Base-by-base conservation (phyloP, 2,888 invertebrate species). In the Andrena praecox region DNA sequence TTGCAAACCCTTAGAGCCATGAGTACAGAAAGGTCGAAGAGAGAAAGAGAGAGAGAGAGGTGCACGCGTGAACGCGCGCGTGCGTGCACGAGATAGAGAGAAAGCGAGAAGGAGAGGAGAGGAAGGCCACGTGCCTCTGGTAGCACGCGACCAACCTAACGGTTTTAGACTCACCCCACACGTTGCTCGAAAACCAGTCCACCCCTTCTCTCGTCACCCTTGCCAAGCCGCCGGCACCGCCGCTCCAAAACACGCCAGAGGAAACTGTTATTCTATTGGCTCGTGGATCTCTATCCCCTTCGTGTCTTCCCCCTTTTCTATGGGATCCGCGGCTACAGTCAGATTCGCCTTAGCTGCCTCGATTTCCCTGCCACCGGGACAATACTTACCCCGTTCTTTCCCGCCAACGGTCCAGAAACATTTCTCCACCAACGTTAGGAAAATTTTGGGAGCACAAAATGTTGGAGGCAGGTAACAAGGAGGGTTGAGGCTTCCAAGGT, bases 61-160 rank as follows among this genome's bases (percentile, higher is more conserved):
- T 75, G 77, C 83, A 80, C 62, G 77, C 77, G 84, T 74, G 74
- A 82, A 78, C 80, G 69, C 77, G 83, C 87, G 86, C 83, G 80
- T 84, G 89, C 80, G 85, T 80, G 70, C 86, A 85, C 72, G 74
- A 80, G 85, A 78, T 82, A 86, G 62, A 66, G 54, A 62, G 80
- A 54, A 48, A 35, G 48, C 33, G 60, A 29, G 35, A 63, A 56
- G 3, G 42, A 64, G 78, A 54, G 42, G 66, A 84, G 89, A 90
- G 91, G 87, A 90, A 89, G 87, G 92, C 91, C 93, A 92, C 93
- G 93, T 93, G 93, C 91, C 89, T 88, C 29, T 85, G 80, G 83
- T 89, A 92, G 93, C 93, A 93, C 93, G 93, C 93, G 93, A 93
- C 93, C 90, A 90, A 91, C 92, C 93, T 93, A 93, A 93, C 93